Evolutionary conservation across 2,797 vertebrate genomes (phyloP), one percentile per base, ranked within the genome.

Genomic region (Gobio occitaniae): DNA sequence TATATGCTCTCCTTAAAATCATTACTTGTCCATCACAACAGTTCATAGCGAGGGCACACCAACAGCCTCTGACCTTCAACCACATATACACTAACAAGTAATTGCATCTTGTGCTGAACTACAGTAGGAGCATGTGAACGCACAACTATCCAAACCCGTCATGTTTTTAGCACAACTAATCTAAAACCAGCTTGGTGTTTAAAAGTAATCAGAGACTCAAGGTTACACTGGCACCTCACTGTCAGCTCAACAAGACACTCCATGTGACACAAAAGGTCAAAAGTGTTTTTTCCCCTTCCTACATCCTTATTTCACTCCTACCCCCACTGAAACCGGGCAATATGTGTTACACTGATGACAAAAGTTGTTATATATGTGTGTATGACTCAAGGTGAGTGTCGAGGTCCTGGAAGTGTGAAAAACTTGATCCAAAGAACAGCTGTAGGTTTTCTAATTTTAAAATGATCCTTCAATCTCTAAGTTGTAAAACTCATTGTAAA

Each of bases 21-120:
- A 78, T 82, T 71, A 41, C 66, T 47, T 89, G 88, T 91, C 89
- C 89, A 63, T 91, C 72, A 90, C 21, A 10, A 63, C 81, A 83
- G 92, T 91, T 94, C 92, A 92, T 61, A 81, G 61, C 74, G 71
- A 90, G 93, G 91, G 85, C 88, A 90, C 86, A 86, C 90, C 82
- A 92, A 91, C 92, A 92, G 92, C 92, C 92, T 92, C 92, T 94
- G 92, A 93, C 91, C 93, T 91, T 87, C 92, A 89, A 86, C 47
- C 68, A 50, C 44, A 72, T 41, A 48, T 56, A 72, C 38, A 48
- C 63, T 65, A 29, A 16, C 59, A 50, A 9, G n/a, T 36, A 79
- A 56, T 25, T 38, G 50, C 25, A 11, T 69, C 38, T 47, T 74
- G 15, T 29, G 79, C 19, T 69, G 63, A 44, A 56, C 66, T 70